Base-by-base conservation (phyloP, 2,113 vertebrate species). In the Indicator indicator region DNA sequence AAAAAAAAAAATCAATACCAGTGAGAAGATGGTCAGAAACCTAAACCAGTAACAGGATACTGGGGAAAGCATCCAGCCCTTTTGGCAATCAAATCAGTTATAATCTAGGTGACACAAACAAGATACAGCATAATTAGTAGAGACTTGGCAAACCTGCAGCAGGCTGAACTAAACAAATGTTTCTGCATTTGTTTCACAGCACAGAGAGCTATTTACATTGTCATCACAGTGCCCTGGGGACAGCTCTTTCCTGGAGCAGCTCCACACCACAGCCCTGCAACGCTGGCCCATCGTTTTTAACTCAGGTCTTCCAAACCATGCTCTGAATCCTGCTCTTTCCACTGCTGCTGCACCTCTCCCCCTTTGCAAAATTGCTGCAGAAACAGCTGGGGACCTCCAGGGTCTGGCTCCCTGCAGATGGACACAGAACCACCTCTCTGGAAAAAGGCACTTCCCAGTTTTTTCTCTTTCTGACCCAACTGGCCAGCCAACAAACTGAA, bases 121-220 rank as follows among this genome's bases (percentile, higher is more conserved):
- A 93, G 84, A 87, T 46, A 75, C 73, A 79, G 32, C 30, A 50
- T 75, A 95, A 90, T 88, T 83, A 95, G 80, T 5, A n/a, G 10
- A 3, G 83, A 20, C 32, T 20, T 54, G 83, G 91, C 83, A 28
- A 46, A 9, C 67, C 38, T 65, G 85, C 83, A 73, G 76, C 1
- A 8, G 2, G 30, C 73, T 55, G 83, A 86, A 48, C 77, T 90
- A 65, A 83, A 95, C 40, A 77, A 87, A 55, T 30, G 52, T 63
- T 81, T 68, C 95, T 83, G 54, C 56, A 55, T 74, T 91, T 88
- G 72, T 63, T 95, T 91, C 74, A n/a, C 46, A 72, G 81, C 81
- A 62, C 9, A 62, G 86, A 78, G 63, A 82, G 54, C 73, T 94
- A 90, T 92, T 93, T 86, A 54, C 73, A 18, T 44, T 48, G 78